phyloP scores from a whole-genome alignment of 2,113 vertebrate species.

The Anoplopoma fimbria region DNA sequence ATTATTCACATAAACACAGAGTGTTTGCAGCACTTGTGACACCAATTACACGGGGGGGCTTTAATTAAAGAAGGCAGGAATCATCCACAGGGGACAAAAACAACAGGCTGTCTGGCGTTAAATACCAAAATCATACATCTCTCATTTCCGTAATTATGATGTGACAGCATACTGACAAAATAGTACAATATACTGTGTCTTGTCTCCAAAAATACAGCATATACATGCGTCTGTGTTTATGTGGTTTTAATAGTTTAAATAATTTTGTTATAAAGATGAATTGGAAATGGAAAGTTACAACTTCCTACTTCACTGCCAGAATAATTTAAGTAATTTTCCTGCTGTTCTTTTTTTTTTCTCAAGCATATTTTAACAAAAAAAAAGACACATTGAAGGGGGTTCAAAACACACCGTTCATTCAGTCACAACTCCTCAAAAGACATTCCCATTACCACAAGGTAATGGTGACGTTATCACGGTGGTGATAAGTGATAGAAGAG shows the following conservation, averaged over 20 bases:
- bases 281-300: not conserved
- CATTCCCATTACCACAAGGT: slow-evolving; percentile 23
- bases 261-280: not conserved
- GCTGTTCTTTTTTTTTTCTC: not conserved
- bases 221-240: not conserved
- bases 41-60: slow-evolving; percentile 55
- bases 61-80: slow-evolving; percentile 69
- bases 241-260: not conserved
- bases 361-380: not conserved
- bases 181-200: not conserved
- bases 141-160: slow-evolving; percentile 54
- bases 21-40: slow-evolving; percentile 52
- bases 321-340: too few species aligned
- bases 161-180: slow-evolving; percentile 29
- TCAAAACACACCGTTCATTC: not conserved
- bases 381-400: not conserved
- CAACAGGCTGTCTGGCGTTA: slow-evolving; percentile 52
- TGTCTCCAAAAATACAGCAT: slow-evolving; percentile 6
- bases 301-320: too few species aligned
- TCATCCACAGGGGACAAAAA: slow-evolving; percentile 62
- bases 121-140: slow-evolving; percentile 45
- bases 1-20: slow-evolving; percentile 47
- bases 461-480: not conserved
- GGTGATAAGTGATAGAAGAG: slow-evolving; percentile 27
- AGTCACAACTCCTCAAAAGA: slow-evolving; percentile 1